These are phyloP conservation scores for Scortum barcoo DNA, from an alignment of 2,113 vertebrate genomes.

Conservation along the genomic window DNA sequence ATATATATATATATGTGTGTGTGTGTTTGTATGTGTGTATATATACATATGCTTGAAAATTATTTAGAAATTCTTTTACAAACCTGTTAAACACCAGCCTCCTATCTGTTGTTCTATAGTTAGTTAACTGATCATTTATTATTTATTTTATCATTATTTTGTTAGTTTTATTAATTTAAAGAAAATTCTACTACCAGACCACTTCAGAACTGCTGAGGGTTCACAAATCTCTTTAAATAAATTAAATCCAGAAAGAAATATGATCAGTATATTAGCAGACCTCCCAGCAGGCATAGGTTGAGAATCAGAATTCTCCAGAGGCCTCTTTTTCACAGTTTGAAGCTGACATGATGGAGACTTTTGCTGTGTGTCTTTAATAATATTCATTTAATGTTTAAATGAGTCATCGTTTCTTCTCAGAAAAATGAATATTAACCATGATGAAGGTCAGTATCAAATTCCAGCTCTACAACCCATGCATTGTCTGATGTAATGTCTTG, in stretches of 20 bases:
- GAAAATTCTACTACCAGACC: not conserved
- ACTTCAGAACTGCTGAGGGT: not conserved
- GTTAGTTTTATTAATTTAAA: not conserved
- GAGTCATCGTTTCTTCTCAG: not conserved
- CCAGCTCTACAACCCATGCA: not conserved
- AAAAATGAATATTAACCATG: not conserved
- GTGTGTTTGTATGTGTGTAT: too few species aligned
- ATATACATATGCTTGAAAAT: too few species aligned
- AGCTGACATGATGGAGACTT: not conserved
- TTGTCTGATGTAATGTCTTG: not conserved
- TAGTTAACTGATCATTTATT: not conserved
- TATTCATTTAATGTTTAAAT: not conserved
- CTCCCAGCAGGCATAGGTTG: not conserved
- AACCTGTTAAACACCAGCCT: too few species aligned
- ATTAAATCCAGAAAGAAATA: not conserved
- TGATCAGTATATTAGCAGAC: not conserved
- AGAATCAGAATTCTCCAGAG: not conserved
- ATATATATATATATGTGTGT: too few species aligned
- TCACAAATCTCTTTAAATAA: too few species aligned
- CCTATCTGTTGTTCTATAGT: too few species aligned
- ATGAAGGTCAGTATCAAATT: not conserved
- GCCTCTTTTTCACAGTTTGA: not conserved
- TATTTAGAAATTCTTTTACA: too few species aligned
- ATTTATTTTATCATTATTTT: not conserved
- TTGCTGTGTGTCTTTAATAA: not conserved